These are phyloP conservation scores for Lepidurus packardi DNA, from an alignment of 1,140 invertebrate genomes.

Conservation along the genomic window DNA sequence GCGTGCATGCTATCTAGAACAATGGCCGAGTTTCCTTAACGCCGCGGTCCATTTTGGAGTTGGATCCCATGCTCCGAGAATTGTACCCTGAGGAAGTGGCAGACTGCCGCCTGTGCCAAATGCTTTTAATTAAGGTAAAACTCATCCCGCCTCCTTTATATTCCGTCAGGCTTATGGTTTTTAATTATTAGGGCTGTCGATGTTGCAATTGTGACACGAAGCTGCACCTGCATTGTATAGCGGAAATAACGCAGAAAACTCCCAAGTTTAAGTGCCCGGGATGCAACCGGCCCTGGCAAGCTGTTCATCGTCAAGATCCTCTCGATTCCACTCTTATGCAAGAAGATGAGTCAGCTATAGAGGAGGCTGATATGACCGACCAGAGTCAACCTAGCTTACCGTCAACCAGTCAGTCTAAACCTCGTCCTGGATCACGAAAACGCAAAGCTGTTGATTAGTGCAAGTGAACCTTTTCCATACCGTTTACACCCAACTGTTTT, in stretches of 20 bases:
- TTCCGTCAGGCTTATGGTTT: not conserved
- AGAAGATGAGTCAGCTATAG: not conserved
- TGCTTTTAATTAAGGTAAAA: conserved; percentile 30
- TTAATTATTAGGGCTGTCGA: not conserved
- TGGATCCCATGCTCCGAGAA: conserved; percentile 30
- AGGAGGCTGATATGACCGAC: not conserved
- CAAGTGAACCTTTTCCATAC: not conserved
- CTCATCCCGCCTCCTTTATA: not conserved
- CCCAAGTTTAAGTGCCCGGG: conserved; percentile 27
- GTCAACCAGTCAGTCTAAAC: not conserved
- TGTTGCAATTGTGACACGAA: conserved; percentile 28
- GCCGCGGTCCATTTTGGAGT: conserved; percentile 25
- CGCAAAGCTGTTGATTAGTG: not conserved
- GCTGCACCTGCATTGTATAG: conserved; percentile 28
- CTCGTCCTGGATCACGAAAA: not conserved
- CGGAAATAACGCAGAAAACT: not conserved
- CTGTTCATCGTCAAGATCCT: not conserved
- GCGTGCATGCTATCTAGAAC: not conserved
- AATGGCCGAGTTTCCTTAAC: conserved; percentile 26
- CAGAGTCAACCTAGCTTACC: not conserved
- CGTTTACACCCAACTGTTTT: not conserved
- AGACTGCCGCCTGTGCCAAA: conserved; percentile 28
- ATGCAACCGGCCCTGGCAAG: conserved; percentile 27
- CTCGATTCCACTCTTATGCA: not conserved
- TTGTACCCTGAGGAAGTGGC: conserved; percentile 23